Evolutionary conservation across 1,140 invertebrate genomes (phyloP).

Genomic region (Xylocopa sonorina): DNA sequence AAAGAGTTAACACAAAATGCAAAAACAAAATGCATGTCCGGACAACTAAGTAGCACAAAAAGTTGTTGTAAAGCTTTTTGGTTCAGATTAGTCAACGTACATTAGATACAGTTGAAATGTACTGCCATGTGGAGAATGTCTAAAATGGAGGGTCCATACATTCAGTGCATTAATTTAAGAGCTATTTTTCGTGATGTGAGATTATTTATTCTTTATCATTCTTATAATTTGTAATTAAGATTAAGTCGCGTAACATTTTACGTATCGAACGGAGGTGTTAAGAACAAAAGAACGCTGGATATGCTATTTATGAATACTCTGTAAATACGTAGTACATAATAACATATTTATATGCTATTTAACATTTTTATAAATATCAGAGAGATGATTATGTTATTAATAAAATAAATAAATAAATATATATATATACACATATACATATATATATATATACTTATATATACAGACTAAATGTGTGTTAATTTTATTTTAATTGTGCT

Average conservation of each 20-base stretch:
- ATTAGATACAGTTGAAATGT: slow-evolving; percentile 4
- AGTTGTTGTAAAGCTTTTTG: slow-evolving; percentile 38
- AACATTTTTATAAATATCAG: slow-evolving; percentile 64
- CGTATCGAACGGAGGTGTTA: not conserved
- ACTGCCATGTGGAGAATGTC: slow-evolving; percentile 39
- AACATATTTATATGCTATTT: slow-evolving; percentile 65
- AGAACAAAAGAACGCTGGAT: not conserved
- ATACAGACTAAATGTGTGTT: too few species aligned
- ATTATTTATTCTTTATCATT: slow-evolving; percentile 59
- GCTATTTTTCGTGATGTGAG: slow-evolving; percentile 25
- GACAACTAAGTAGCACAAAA: slow-evolving; percentile 23
- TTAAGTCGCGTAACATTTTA: slow-evolving; percentile 11
- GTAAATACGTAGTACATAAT: slow-evolving; percentile 62
- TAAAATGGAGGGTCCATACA: slow-evolving; percentile 43
- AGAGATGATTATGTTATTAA: slow-evolving; percentile 50
- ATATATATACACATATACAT: too few species aligned
- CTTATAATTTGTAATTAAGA: slow-evolving; percentile 13
- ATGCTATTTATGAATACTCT: slow-evolving; percentile 55
- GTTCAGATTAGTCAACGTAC: slow-evolving; percentile 46
- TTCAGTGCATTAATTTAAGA: slow-evolving; percentile 29
- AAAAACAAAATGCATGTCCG: not conserved
- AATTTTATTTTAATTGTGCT: too few species aligned
- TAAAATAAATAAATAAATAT: slow-evolving; percentile 38
- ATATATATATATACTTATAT: too few species aligned
- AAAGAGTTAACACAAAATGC: too few species aligned